A percentile compares a stretch with the other conserved stretches of the same genome.
phyloP scores from a whole-genome alignment of 2,888 invertebrate species.

The Charanyca ferruginea region DNA sequence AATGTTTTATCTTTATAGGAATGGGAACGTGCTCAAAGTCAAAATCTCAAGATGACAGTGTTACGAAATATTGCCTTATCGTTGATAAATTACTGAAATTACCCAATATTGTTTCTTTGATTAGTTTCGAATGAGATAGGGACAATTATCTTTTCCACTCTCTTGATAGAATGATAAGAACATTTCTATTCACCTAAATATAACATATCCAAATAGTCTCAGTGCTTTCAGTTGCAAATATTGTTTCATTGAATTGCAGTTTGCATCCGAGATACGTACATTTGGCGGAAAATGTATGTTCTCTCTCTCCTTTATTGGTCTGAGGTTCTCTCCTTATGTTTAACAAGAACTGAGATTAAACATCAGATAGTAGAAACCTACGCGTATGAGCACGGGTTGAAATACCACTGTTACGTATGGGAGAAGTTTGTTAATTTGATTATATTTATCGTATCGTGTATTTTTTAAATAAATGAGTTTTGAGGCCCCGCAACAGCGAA shows the following conservation, averaged over 20 bases:
- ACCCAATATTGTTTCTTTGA: conserved; percentile 24
- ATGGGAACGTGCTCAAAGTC: background rate
- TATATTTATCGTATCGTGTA: no score
- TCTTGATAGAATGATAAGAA: conserved; percentile 2
- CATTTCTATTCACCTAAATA: conserved; percentile 7
- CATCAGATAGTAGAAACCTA: conserved; percentile 11
- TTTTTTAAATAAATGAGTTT: no score
- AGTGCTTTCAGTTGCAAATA: background rate
- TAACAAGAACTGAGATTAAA: conserved; percentile 8
- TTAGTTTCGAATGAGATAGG: conserved; percentile 21
- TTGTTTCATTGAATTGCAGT: background rate
- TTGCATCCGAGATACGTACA: background rate
- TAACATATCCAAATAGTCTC: background rate
- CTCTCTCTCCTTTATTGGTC: no score
- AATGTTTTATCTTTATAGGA: background rate
- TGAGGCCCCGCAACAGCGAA: no score
- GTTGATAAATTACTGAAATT: conserved; percentile 7
- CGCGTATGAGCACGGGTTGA: background rate
- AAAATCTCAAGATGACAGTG: background rate
- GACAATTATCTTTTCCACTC: conserved; percentile 5
- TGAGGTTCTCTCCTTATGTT: no score
- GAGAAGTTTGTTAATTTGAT: no score
- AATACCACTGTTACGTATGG: no score
- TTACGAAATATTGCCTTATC: conserved; percentile 36
- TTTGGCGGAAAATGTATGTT: background rate